Evolutionary conservation across 2,797 vertebrate species (phyloP).

Genomic region (Steatocranus sp.): DNA sequence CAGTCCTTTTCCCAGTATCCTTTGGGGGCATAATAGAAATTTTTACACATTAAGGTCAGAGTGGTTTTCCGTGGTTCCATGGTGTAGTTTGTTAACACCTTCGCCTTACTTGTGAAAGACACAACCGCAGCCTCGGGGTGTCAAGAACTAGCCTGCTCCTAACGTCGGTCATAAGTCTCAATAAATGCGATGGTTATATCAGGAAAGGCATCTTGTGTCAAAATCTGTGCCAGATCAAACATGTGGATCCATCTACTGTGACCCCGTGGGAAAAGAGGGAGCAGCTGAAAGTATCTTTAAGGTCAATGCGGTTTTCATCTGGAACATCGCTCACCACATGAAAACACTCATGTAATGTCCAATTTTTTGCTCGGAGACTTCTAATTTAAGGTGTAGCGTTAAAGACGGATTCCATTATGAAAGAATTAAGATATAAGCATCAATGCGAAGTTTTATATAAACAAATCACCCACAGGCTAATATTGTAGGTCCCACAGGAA

Average conservation of each 20-base stretch:
- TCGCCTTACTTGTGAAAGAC: background rate
- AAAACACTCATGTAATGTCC: background rate
- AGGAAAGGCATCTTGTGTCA: background rate
- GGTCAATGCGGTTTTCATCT: background rate
- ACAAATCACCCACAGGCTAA: background rate
- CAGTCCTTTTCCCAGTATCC: background rate
- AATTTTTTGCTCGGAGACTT: background rate
- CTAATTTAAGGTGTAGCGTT: background rate
- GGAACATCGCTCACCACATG: background rate
- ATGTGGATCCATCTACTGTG: background rate
- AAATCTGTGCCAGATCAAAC: background rate
- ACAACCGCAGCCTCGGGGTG: background rate
- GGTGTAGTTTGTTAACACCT: background rate
- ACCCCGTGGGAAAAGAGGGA: background rate
- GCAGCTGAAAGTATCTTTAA: background rate
- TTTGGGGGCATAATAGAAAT: background rate
- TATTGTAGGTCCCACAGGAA: background rate
- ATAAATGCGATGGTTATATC: background rate
- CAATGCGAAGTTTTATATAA: background rate
- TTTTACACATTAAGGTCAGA: background rate
- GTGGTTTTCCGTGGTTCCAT: background rate
- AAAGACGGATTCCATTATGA: background rate
- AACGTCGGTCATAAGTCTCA: background rate
- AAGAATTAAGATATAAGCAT: background rate
- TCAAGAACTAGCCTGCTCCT: background rate